Conservation (phyloP, 2,113 vertebrate species). For the Montifringilla adamsi region DNA sequence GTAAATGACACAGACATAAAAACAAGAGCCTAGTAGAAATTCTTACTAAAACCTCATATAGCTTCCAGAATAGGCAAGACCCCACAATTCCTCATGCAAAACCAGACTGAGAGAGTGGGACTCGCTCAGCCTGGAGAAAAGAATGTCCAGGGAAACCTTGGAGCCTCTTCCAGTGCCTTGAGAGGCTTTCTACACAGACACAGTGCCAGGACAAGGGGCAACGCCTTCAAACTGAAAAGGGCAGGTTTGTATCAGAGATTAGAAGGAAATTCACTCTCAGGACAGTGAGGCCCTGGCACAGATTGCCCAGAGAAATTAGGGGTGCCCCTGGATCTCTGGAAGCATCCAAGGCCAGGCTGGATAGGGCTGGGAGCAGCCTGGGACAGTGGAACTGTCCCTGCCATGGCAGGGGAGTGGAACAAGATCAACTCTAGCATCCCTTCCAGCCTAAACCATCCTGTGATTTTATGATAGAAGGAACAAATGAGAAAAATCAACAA, state of each 20-base stretch:
- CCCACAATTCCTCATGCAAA: background rate
- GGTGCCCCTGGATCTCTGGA: background rate
- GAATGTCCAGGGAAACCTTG: background rate
- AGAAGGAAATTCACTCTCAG: background rate
- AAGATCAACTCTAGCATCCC: too few species aligned
- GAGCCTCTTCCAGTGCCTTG: background rate
- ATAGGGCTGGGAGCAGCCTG: too few species aligned
- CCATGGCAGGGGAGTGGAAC: background rate
- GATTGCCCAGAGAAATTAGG: rapidly evolving
- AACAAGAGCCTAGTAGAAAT: background rate
- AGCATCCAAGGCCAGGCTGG: background rate
- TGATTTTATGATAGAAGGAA: background rate
- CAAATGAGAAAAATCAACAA: background rate
- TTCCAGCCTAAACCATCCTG: background rate
- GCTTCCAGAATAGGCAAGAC: background rate
- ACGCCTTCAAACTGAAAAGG: rapidly evolving
- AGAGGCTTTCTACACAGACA: background rate
- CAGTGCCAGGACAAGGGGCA: too few species aligned
- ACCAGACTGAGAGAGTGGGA: background rate
- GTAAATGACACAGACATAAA: background rate
- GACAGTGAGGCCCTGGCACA: background rate
- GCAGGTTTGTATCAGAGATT: background rate
- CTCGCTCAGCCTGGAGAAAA: background rate
- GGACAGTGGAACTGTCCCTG: background rate
- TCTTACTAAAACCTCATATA: background rate